These are phyloP conservation scores for Alosa alosa DNA, from an alignment of 2,113 vertebrate species.

Conservation along the genomic window DNA sequence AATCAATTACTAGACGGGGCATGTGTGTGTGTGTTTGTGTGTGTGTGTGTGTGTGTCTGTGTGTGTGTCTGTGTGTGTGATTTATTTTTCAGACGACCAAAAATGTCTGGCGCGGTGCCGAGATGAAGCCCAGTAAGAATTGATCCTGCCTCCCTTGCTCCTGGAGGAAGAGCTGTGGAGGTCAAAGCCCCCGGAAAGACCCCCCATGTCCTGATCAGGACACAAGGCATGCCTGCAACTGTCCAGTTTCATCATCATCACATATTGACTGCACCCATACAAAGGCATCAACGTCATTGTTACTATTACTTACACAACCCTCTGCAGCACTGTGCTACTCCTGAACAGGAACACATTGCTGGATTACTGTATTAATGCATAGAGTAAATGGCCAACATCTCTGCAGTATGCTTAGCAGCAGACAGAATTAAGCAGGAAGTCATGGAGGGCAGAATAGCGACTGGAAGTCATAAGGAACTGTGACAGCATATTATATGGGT, in stretches of 20 bases:
- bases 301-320: background rate
- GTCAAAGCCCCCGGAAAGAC: too few relatives aligned
- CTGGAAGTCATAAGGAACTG: background rate
- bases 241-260: too few relatives aligned
- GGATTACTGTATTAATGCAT: background rate
- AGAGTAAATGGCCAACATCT: background rate
- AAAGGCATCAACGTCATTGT: background rate
- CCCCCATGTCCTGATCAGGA: too few relatives aligned
- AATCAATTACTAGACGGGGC: slow-evolving; percentile 42
- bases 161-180: too few relatives aligned
- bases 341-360: background rate
- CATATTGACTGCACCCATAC: too few relatives aligned
- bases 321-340: background rate
- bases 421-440: background rate
- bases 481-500: slow-evolving; percentile 1
- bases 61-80: background rate
- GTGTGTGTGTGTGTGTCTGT: background rate
- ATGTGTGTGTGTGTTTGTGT: background rate
- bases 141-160: too few relatives aligned
- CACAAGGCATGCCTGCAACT: too few relatives aligned
- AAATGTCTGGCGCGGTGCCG: too few relatives aligned
- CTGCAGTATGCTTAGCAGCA: background rate
- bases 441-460: background rate
- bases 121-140: too few relatives aligned
- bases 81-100: too few relatives aligned